phyloP scores from a whole-genome alignment of 2,888 invertebrate species.

The Scelioninae gen. 2 region DNA sequence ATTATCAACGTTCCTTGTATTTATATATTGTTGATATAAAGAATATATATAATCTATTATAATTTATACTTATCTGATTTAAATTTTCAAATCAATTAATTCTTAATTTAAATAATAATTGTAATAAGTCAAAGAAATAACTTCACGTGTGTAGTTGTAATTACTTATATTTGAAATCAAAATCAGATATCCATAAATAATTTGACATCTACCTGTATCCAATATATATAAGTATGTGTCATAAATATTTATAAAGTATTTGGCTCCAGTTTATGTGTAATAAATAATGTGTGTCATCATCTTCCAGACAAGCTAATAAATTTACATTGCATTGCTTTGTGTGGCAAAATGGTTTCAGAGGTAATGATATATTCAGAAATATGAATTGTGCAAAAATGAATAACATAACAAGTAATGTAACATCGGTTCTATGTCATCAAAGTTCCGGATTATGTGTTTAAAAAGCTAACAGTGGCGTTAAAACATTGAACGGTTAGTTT shows the following conservation, averaged over 20 bases:
- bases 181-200: background rate
- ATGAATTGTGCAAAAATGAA: conserved; percentile 39
- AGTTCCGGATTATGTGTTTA: too few relatives aligned
- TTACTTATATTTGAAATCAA: background rate
- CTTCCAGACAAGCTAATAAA: conserved; percentile 17
- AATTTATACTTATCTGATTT: conserved; percentile 3
- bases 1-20: conserved; percentile 11
- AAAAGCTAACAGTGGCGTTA: too few relatives aligned
- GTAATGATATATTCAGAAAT: conserved; percentile 48
- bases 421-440: conserved; percentile 22
- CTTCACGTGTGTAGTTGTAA: too few relatives aligned
- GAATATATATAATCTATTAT: too few relatives aligned
- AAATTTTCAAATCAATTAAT: too few relatives aligned
- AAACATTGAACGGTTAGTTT: too few relatives aligned
- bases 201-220: background rate
- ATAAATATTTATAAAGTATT: too few relatives aligned
- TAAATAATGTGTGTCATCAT: conserved; percentile 2
- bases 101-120: too few relatives aligned
- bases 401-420: conserved; percentile 37
- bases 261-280: background rate
- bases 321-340: conserved; percentile 39
- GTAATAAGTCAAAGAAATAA: too few relatives aligned
- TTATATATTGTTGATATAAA: conserved; percentile 1
- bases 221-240: background rate
- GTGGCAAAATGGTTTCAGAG: conserved; percentile 43